Percentiles rank a stretch among this genome's conserved stretches.
phyloP scores from a whole-genome alignment of 2,113 vertebrate species.

The Notarius quadriscutis region DNA sequence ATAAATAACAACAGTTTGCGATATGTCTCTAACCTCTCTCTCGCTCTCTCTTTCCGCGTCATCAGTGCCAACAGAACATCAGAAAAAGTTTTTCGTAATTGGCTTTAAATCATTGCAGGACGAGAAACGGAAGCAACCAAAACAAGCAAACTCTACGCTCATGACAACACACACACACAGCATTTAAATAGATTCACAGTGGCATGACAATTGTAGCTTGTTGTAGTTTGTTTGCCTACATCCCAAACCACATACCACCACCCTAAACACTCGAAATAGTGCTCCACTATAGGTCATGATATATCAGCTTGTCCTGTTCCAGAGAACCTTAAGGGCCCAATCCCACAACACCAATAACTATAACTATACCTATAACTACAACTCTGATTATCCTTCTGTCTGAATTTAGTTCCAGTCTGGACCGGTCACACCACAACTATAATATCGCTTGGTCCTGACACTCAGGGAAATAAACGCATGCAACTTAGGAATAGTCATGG shows the following conservation, averaged over 20 bases:
- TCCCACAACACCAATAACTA: too few relatives aligned
- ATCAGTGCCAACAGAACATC: not conserved
- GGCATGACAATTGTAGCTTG: slow-evolving; percentile 5
- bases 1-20: slow-evolving; percentile 53
- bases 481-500: too few relatives aligned
- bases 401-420: too few relatives aligned
- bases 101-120: not conserved
- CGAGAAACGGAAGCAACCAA: not conserved
- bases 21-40: slow-evolving; percentile 25
- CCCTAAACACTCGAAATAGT: not conserved
- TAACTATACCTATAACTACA: too few relatives aligned
- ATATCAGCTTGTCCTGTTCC: not conserved
- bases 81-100: not conserved
- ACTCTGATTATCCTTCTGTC: too few relatives aligned
- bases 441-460: too few relatives aligned
- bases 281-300: not conserved
- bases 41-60: not conserved
- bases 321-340: too few relatives aligned
- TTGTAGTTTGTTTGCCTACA: not conserved
- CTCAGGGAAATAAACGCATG: too few relatives aligned
- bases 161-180: not conserved
- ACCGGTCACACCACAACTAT: too few relatives aligned
- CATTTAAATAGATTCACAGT: not conserved
- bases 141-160: not conserved
- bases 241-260: not conserved